Conservation (phyloP, 2,113 vertebrate species). For the Noctilio leporinus region DNA sequence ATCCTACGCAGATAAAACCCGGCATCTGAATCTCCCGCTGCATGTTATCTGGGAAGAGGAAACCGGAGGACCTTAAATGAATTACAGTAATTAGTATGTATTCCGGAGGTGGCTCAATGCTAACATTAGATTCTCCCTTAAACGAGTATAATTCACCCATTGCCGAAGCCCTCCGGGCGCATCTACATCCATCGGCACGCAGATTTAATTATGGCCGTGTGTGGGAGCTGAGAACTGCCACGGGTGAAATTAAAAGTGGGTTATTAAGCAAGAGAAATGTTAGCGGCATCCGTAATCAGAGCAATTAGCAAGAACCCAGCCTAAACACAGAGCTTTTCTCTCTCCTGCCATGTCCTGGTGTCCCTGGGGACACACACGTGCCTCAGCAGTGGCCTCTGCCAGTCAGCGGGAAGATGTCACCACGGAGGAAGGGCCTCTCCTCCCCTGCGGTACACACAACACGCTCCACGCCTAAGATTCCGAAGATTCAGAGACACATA, state of each 20-base stretch:
- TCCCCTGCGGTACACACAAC: background rate
- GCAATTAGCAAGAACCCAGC: background rate
- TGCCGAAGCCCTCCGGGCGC: conserved; percentile 51
- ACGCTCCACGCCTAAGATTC: background rate
- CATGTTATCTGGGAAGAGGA: background rate
- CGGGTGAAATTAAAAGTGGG: conserved; percentile 50
- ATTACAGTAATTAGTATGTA: background rate
- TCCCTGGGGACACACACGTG: background rate
- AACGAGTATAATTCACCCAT: conserved; percentile 38
- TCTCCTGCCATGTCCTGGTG: background rate
- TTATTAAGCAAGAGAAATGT: conserved; percentile 63
- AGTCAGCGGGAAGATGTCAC: background rate
- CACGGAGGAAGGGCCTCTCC: background rate
- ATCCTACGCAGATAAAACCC: background rate
- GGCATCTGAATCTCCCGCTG: background rate
- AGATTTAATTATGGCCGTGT: conserved; percentile 53
- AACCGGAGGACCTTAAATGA: background rate
- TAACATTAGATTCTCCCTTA: conserved; percentile 21
- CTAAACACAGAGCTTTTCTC: background rate
- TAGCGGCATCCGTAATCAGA: conserved; percentile 37
- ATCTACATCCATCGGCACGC: conserved; percentile 44
- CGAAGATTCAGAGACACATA: no score
- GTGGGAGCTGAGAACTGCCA: conserved; percentile 51
- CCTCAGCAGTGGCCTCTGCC: background rate
- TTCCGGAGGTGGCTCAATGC: conserved; percentile 1